A percentile compares a stretch with the other conserved stretches of the same genome.
Evolutionary conservation across 2,888 invertebrate species (phyloP).

Genomic region (Pseudococcus viburni): DNA sequence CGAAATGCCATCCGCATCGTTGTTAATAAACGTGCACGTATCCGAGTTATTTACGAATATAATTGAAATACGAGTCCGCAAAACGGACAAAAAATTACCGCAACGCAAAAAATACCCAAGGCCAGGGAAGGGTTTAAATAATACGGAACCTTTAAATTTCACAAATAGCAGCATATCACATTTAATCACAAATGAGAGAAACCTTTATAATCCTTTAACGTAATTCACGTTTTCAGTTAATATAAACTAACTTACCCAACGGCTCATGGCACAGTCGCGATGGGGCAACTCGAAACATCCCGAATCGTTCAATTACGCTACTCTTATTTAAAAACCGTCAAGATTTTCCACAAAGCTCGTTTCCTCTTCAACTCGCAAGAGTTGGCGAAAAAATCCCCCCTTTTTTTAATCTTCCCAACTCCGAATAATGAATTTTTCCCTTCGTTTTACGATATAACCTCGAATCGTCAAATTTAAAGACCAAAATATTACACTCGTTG

Average conservation of each 20-base stretch:
- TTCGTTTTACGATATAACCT: no score
- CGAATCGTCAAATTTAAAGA: no score
- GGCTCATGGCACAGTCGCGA: no score
- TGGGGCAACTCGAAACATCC: not conserved
- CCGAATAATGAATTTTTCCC: no score
- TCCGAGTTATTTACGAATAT: not conserved
- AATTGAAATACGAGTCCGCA: not conserved
- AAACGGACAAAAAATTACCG: not conserved
- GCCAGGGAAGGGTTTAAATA: not conserved
- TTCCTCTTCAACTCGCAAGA: not conserved
- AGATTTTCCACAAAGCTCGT: not conserved
- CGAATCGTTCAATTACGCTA: not conserved
- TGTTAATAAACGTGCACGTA: not conserved
- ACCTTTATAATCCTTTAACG: conserved; percentile 51
- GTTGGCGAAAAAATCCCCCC: no score
- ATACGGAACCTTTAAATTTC: not conserved
- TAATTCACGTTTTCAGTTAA: conserved; percentile 47
- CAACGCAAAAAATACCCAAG: not conserved
- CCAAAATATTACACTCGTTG: no score
- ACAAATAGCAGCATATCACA: conserved; percentile 34
- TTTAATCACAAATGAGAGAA: conserved; percentile 47
- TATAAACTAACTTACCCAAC: not conserved
- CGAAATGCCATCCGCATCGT: not conserved
- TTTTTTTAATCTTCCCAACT: no score
- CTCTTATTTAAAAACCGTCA: not conserved